phyloP scores from a whole-genome alignment of 2,797 vertebrate species.

The Epinephelus malabaricus region DNA sequence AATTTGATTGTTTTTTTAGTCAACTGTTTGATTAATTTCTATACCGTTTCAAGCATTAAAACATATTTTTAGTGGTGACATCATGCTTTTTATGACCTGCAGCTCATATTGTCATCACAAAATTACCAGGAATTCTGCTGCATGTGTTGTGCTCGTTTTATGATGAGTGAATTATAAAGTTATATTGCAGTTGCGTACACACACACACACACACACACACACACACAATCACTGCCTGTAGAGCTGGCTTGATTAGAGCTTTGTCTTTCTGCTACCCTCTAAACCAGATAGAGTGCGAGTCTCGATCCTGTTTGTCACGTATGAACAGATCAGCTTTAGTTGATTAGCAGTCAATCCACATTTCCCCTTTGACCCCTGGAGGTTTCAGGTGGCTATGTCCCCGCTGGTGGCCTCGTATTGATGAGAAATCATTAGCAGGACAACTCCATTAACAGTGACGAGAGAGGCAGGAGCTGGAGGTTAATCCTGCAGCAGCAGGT shows the following conservation, averaged over 20 bases:
- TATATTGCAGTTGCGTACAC: background rate
- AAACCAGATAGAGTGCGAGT: background rate
- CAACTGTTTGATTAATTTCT: background rate
- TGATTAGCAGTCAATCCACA: slow-evolving; percentile 57
- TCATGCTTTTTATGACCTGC: background rate
- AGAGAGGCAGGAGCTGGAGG: slow-evolving; percentile 17
- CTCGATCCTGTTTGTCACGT: slow-evolving; percentile 22
- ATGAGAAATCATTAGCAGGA: slow-evolving; percentile 70
- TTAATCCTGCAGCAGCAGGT: slow-evolving; percentile 47
- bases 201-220: too few relatives aligned
- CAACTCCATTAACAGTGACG: slow-evolving; percentile 47
- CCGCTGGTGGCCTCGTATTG: slow-evolving; percentile 55
- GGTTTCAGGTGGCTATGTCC: slow-evolving; percentile 52
- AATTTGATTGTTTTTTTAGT: background rate
- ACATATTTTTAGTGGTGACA: background rate
- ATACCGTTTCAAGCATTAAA: background rate
- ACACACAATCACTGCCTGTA: too few relatives aligned
- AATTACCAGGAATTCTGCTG: background rate
- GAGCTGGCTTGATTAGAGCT: background rate
- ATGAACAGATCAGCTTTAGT: slow-evolving; percentile 24
- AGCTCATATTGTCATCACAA: background rate
- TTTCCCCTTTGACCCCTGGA: slow-evolving; percentile 64
- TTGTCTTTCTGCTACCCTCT: background rate
- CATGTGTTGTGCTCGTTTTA: background rate
- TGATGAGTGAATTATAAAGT: background rate